Percentiles rank a stretch among this genome's conserved stretches.
Conservation (phyloP, 2,888 invertebrate genomes). For the Watsonalla binaria region DNA sequence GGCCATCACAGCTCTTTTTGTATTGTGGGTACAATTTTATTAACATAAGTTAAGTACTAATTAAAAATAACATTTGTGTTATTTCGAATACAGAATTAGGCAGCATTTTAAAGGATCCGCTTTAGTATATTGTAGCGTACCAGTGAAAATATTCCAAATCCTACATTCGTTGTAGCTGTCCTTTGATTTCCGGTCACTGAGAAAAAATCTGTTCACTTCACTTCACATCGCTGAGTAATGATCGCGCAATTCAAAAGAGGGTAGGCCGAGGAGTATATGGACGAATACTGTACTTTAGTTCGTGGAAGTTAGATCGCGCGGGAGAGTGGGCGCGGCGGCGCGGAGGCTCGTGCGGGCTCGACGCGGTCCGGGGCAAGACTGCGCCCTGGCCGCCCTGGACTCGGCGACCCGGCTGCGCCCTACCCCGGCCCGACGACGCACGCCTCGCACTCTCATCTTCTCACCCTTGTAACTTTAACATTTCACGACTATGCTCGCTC, state of each 20-base stretch:
- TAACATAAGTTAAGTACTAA: too few species aligned
- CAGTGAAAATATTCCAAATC: not conserved
- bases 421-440: slow-evolving; percentile 27
- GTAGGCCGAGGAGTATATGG: not conserved
- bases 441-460: slow-evolving; percentile 29
- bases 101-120: too few species aligned
- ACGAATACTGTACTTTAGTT: not conserved
- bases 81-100: too few species aligned
- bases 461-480: slow-evolving; percentile 38
- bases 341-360: slow-evolving; percentile 20
- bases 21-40: too few species aligned
- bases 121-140: not conserved
- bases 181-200: too few species aligned
- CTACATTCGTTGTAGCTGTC: not conserved
- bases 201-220: not conserved
- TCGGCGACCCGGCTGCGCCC: slow-evolving; percentile 32
- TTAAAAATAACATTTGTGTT: too few species aligned
- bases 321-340: slow-evolving; percentile 6
- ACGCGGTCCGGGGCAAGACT: slow-evolving; percentile 48
- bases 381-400: slow-evolving; percentile 18
- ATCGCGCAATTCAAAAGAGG: not conserved
- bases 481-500: slow-evolving; percentile 26
- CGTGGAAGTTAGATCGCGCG: slow-evolving; percentile 21
- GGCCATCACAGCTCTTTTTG: too few species aligned
- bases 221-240: not conserved